phyloP scores from a whole-genome alignment of 2,888 invertebrate genomes.

The Aphidoletes aphidimyza region DNA sequence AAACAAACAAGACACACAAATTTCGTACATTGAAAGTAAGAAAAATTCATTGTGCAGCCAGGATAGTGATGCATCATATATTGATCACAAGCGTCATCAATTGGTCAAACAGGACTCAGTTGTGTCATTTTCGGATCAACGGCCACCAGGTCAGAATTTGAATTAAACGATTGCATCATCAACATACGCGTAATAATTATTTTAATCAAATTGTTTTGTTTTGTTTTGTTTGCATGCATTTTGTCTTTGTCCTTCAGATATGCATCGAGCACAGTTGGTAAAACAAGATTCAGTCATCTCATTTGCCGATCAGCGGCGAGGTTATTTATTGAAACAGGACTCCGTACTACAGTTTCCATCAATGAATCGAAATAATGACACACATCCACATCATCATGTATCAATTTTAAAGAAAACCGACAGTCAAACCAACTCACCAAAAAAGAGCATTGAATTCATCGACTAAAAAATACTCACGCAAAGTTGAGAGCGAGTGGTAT shows the following conservation, averaged over 20 bases:
- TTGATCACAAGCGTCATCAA: constrained; percentile 65
- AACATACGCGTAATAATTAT: background rate
- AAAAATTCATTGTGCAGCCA: constrained; percentile 59
- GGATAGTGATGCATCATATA: constrained; percentile 61
- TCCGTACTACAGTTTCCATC: constrained; percentile 64
- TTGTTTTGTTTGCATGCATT: background rate
- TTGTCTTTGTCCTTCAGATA: constrained; percentile 59
- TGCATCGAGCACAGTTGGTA: constrained; percentile 65
- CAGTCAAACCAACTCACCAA: constrained; percentile 64
- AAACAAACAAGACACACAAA: constrained; percentile 61
- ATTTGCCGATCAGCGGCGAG: constrained; percentile 66
- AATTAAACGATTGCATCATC: too few relatives aligned
- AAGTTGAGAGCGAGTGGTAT: too few relatives aligned
- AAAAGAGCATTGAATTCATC: constrained; percentile 65
- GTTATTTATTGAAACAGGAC: constrained; percentile 65
- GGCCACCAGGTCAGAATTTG: constrained; percentile 62
- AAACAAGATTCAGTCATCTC: constrained; percentile 67
- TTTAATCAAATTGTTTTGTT: background rate
- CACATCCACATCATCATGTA: constrained; percentile 63
- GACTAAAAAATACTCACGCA: constrained; percentile 61
- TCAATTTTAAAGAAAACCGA: constrained; percentile 67
- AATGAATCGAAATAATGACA: constrained; percentile 63
- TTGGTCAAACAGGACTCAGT: constrained; percentile 67
- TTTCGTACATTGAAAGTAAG: constrained; percentile 60
- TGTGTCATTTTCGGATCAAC: constrained; percentile 66